Conservation (phyloP, 2,888 invertebrate species). For the Leptinotarsa tumamoca region DNA sequence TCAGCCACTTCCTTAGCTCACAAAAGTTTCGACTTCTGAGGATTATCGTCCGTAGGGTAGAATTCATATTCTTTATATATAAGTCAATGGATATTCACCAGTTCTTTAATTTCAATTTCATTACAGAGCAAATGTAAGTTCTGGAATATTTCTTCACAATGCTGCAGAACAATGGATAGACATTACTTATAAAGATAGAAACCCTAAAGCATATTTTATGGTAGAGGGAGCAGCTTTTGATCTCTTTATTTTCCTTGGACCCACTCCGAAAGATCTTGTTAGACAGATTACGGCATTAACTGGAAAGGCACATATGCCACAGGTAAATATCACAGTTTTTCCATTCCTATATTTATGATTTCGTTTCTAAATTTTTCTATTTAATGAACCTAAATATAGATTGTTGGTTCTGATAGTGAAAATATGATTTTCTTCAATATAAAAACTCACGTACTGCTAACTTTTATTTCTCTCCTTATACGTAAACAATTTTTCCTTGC, state of each 20-base stretch:
- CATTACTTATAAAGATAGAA: slow-evolving; percentile 69
- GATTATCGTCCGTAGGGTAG: too few relatives aligned
- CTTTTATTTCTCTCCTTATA: too few relatives aligned
- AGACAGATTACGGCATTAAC: slow-evolving; percentile 87
- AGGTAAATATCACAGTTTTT: slow-evolving; percentile 39
- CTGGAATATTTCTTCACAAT: slow-evolving; percentile 75
- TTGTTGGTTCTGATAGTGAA: too few relatives aligned
- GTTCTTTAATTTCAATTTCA: background rate
- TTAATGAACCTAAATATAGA: too few relatives aligned
- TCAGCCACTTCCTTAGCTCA: too few relatives aligned
- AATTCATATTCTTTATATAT: too few relatives aligned
- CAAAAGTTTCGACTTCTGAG: too few relatives aligned
- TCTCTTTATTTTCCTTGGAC: slow-evolving; percentile 89
- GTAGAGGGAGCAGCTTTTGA: slow-evolving; percentile 96
- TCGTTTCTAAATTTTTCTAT: background rate
- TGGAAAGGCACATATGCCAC: slow-evolving; percentile 87
- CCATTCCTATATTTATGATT: background rate
- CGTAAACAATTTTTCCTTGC: too few relatives aligned
- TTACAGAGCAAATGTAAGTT: slow-evolving; percentile 35
- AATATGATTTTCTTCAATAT: too few relatives aligned
- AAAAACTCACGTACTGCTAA: too few relatives aligned
- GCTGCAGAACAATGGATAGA: slow-evolving; percentile 98
- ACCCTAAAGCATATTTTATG: slow-evolving; percentile 81
- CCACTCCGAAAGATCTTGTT: slow-evolving; percentile 84
- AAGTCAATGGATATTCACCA: too few relatives aligned